These are phyloP conservation scores for Paraplagusia blochii DNA, from an alignment of 2,113 vertebrate genomes.

Conservation along the genomic window DNA sequence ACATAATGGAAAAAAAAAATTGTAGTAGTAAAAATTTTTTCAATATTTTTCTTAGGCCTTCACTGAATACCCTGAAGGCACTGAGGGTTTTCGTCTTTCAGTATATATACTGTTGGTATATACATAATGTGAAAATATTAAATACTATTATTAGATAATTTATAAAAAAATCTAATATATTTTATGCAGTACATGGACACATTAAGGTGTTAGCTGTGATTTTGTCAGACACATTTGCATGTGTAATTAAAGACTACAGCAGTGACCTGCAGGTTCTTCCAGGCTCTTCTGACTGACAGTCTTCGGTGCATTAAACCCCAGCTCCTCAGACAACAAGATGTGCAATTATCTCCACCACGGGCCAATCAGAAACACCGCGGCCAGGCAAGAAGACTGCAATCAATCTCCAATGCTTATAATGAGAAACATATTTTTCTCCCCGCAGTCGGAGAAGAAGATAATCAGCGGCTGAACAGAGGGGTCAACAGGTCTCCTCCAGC, in stretches of 20 bases:
- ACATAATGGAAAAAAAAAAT: too few relatives aligned
- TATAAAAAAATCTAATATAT: too few relatives aligned
- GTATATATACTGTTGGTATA: too few relatives aligned
- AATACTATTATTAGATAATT: too few relatives aligned
- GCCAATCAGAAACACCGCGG: conserved; percentile 58
- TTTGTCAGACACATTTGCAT: conserved; percentile 37
- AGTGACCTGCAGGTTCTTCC: conserved; percentile 25
- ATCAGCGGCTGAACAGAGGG: conserved; percentile 58
- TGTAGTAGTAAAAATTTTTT: too few relatives aligned
- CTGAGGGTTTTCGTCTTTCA: too few relatives aligned
- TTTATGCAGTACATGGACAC: too few relatives aligned
- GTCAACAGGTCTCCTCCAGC: conserved; percentile 55
- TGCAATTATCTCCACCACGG: conserved; percentile 61
- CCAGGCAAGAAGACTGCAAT: conserved; percentile 48
- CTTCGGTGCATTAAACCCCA: conserved; percentile 18
- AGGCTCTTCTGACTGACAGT: conserved; percentile 23
- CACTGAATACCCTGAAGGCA: too few relatives aligned
- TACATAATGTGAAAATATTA: too few relatives aligned
- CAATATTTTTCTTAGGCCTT: too few relatives aligned
- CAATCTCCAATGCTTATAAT: conserved; percentile 63
- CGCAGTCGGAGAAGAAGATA: conserved; percentile 54
- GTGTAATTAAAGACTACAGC: conserved; percentile 25
- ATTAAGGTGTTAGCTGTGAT: too few relatives aligned
- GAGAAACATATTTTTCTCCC: conserved; percentile 68
- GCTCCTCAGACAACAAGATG: conserved; percentile 47